Evolutionary conservation across 2,797 vertebrate genomes (phyloP), one percentile per base, ranked within the genome.

Genomic region (Falco berigora): DNA sequence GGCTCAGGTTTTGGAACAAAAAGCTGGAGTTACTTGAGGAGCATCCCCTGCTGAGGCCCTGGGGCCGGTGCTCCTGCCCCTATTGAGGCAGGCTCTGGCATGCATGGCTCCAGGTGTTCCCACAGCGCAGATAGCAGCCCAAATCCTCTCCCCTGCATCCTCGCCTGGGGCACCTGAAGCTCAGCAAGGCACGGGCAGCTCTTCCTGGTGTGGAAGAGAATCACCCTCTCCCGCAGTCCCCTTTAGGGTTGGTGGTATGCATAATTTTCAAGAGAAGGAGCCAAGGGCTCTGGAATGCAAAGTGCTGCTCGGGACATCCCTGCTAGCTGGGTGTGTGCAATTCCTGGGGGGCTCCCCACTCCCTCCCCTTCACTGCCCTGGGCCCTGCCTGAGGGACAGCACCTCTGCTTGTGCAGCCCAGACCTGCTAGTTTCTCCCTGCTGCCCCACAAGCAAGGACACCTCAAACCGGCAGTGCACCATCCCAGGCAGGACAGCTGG

Each of bases 31-130:
- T 81, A 9, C 73, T 81, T 58, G 86, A 80, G 88, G 77, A 90
- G 52, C 34, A 81, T 81, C 79, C 91, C 96, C 96, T 8, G 95
- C 96, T 96, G 96, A 80, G 96, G 61, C 96, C 96, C 95, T 46
- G 84, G n/a, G 94, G 96, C 95, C 3, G 16, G 63, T 10, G 19
- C 66, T 46, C 71, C 92, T 81, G 86, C 40, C 32, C 16, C 74
- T 79, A 90, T 95, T 96, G 91, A 95, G 86, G n/a, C 3, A 1
- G 1, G 79, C 76, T 96, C 14, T 76, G 94, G 91, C 90, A 95
- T 96, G 95, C 95, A 95, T 93, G 91, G 86, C 94, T 95, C 88
- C 95, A 92, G 96, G 95, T 92, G 88, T 13, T 94, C 66, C 67
- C 68, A 67, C 85, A 62, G 74, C 0, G 14, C 17, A 59, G 69